A percentile compares a stretch with the other conserved stretches of the same genome.
These are phyloP conservation scores for Schlechtendalia chinensis DNA, from an alignment of 1,140 invertebrate species.

Conservation along the genomic window DNA sequence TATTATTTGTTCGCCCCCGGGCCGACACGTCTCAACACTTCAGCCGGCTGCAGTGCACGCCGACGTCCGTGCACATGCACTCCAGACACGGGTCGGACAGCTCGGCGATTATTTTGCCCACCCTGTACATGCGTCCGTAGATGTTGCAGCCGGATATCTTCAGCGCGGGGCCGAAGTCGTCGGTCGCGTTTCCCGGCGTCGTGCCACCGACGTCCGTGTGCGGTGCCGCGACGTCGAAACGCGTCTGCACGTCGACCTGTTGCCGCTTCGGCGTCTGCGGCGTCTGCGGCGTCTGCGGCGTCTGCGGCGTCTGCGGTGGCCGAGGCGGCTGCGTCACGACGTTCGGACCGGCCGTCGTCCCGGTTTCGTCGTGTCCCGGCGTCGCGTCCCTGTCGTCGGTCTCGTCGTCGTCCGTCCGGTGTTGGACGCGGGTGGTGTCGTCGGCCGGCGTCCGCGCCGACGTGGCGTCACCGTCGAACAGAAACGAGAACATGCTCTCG, in stretches of 20 bases:
- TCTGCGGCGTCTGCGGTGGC: too few relatives aligned
- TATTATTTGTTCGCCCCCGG: too few relatives aligned
- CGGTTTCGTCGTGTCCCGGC: too few relatives aligned
- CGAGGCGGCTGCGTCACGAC: too few relatives aligned
- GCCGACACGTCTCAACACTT: constrained; percentile 27
- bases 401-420: constrained; percentile 31
- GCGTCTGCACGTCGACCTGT: not conserved
- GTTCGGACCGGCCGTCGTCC: too few relatives aligned
- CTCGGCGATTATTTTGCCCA: constrained; percentile 79
- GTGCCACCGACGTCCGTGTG: not conserved
- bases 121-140: constrained; percentile 84
- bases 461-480: constrained; percentile 7
- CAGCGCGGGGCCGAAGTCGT: constrained; percentile 60
- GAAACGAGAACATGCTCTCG: constrained; percentile 48
- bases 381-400: too few relatives aligned
- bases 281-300: too few relatives aligned
- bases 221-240: not conserved
- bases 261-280: too few relatives aligned
- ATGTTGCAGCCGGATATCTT: constrained; percentile 88
- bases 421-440: not conserved
- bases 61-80: constrained; percentile 82
- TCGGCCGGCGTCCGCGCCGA: too few relatives aligned
- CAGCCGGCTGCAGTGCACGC: constrained; percentile 71
- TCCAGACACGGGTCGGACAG: constrained; percentile 77
- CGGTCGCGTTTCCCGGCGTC: not conserved